phyloP scores from a whole-genome alignment of 2,797 vertebrate species.

The Crocodylus rhombifer region DNA sequence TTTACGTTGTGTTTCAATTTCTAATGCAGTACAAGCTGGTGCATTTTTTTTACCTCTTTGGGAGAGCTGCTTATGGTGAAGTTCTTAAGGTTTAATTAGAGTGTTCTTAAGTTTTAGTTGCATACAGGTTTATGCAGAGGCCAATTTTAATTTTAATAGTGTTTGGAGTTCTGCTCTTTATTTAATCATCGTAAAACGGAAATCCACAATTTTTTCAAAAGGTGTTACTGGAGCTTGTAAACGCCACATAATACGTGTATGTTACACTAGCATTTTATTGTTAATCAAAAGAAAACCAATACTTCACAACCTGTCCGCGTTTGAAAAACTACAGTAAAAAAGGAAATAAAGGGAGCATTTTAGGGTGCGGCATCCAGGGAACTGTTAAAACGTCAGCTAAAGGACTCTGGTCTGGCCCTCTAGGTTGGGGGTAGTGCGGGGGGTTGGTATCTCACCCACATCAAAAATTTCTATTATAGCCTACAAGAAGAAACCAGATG shows the following conservation, averaged over 20 bases:
- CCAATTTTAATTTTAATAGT: neutral
- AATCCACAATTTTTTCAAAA: neutral
- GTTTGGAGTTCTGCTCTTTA: neutral
- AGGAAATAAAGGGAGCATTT: constrained; percentile 12
- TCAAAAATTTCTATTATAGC: no score
- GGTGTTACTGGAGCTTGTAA: neutral
- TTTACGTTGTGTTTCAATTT: neutral
- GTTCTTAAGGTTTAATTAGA: neutral
- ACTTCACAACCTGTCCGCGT: neutral
- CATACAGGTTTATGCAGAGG: neutral
- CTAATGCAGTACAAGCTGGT: neutral
- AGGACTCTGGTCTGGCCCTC: no score
- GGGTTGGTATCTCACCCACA: no score
- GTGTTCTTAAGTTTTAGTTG: neutral
- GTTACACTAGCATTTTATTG: neutral
- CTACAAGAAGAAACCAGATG: no score
- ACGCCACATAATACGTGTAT: constrained; percentile 31
- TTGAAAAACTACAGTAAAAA: neutral
- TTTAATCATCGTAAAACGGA: neutral
- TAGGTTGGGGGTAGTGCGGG: no score
- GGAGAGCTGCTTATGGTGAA: neutral
- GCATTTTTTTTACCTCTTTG: neutral
- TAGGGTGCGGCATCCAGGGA: neutral
- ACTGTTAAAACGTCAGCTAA: no score
- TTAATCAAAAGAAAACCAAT: neutral